phyloP scores from a whole-genome alignment of 1,140 invertebrate genomes.

The Heliothis virescens region DNA sequence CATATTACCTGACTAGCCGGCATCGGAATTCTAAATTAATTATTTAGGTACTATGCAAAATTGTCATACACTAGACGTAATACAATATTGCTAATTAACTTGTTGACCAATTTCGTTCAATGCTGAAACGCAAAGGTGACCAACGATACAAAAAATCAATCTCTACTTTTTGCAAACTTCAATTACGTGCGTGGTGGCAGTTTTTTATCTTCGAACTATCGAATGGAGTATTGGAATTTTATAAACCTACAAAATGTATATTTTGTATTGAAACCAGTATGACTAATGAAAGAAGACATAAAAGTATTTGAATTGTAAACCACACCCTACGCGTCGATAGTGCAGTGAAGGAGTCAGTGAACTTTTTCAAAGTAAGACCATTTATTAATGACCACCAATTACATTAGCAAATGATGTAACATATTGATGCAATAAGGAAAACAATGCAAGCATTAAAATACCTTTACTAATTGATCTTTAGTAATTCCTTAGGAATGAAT shows the following conservation, averaged over 20 bases:
- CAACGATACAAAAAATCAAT: background rate
- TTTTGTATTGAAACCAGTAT: too few relatives aligned
- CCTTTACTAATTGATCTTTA: background rate
- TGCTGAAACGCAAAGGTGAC: background rate
- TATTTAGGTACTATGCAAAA: background rate
- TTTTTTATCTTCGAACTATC: background rate
- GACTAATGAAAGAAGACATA: too few relatives aligned
- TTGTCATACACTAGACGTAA: background rate
- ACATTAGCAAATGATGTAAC: too few relatives aligned
- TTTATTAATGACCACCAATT: too few relatives aligned
- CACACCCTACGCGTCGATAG: too few relatives aligned
- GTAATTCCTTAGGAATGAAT: background rate
- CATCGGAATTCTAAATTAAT: background rate
- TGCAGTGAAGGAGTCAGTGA: too few relatives aligned
- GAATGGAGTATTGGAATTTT: too few relatives aligned
- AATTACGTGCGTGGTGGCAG: background rate
- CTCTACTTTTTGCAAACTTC: background rate
- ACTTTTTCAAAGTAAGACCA: too few relatives aligned
- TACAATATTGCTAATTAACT: slow-evolving; percentile 20
- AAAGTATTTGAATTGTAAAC: too few relatives aligned
- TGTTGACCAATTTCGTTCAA: background rate
- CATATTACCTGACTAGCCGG: background rate
- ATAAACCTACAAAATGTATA: too few relatives aligned
- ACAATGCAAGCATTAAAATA: too few relatives aligned
- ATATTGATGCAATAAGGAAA: too few relatives aligned